A percentile compares a stretch with the other conserved stretches of the same genome.
Conservation (phyloP, 1,140 invertebrate genomes). For the Pogonus chalceus region DNA sequence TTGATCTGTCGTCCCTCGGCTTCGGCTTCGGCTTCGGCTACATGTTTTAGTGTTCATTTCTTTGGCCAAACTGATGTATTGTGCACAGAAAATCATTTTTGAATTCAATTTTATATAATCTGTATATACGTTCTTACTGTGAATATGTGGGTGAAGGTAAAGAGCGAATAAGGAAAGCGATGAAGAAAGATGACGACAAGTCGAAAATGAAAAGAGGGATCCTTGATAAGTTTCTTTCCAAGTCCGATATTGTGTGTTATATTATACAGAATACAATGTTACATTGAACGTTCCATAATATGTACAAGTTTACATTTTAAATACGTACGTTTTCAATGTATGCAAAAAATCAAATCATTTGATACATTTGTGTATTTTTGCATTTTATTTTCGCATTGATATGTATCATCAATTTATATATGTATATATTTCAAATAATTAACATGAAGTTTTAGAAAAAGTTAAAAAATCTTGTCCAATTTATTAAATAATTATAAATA, state of each 20-base stretch:
- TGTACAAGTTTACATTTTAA: no score
- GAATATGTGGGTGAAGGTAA: background rate
- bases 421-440: no score
- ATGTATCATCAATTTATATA: no score
- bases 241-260: background rate
- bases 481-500: no score
- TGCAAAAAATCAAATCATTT: no score
- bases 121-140: background rate
- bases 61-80: conserved; percentile 2
- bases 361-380: no score
- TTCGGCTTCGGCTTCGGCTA: background rate
- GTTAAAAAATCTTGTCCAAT: no score
- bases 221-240: background rate
- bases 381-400: no score
- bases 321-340: no score
- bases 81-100: background rate
- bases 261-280: no score
- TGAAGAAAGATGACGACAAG: background rate
- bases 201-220: background rate
- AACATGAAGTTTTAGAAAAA: no score
- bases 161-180: background rate
- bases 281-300: no score
- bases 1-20: background rate
- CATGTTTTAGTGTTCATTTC: conserved; percentile 5
- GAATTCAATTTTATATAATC: conserved; percentile 5